Conservation (phyloP, 2,113 vertebrate species). For the Rynchops niger region DNA sequence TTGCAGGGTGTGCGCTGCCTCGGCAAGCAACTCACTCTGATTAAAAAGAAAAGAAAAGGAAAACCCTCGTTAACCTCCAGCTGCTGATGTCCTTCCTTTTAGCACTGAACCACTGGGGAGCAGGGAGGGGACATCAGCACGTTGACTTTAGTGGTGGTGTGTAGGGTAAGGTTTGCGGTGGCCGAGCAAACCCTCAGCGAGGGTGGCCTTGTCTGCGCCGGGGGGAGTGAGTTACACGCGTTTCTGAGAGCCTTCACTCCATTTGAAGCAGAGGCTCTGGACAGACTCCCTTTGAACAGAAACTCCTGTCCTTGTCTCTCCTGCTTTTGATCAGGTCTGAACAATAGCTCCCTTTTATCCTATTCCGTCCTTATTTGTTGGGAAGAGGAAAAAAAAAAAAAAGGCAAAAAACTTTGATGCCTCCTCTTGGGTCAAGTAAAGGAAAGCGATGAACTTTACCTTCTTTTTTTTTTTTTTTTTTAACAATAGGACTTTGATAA, state of each 20-base stretch:
- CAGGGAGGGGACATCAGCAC: neutral
- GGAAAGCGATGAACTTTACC: neutral
- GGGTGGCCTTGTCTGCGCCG: neutral
- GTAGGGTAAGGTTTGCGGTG: neutral
- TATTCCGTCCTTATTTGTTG: neutral
- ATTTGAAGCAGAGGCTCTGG: neutral
- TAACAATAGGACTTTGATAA: neutral
- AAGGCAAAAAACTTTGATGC: neutral
- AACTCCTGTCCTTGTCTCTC: too few species aligned
- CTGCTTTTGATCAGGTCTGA: conserved; percentile 20
- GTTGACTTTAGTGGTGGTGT: neutral
- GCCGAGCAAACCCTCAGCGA: neutral
- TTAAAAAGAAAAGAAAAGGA: neutral
- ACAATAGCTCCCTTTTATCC: neutral
- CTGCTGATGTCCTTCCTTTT: neutral
- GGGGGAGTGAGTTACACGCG: neutral
- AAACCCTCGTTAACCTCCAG: neutral
- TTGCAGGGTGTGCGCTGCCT: neutral
- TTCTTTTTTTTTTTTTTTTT: neutral
- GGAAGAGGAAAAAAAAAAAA: neutral
- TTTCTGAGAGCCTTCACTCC: neutral
- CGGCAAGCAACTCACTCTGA: neutral
- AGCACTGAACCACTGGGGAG: neutral
- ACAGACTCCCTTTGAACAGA: conserved; percentile 29
- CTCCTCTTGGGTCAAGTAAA: neutral